These are phyloP conservation scores for Halcyon malimbica DNA, from an alignment of 2,113 vertebrate genomes.

Conservation along the genomic window DNA sequence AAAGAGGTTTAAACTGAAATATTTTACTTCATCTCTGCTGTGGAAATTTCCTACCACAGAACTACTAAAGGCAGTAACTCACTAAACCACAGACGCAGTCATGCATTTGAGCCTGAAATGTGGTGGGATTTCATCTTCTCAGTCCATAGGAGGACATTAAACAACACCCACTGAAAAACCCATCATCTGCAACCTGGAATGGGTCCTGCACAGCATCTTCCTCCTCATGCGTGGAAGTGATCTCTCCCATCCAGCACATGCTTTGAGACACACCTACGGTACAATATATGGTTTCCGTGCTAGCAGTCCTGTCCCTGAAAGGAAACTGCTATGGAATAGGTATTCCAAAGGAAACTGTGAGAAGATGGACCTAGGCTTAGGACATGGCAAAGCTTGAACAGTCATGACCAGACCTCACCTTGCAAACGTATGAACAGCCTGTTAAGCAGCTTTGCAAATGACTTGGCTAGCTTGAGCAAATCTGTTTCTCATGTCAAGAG, in stretches of 20 bases:
- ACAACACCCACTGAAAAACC: background rate
- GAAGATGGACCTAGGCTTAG: background rate
- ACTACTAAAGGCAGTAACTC: background rate
- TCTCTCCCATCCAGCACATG: background rate
- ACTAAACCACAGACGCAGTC: background rate
- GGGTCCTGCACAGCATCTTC: background rate
- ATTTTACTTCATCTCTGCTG: background rate
- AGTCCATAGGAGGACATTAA: background rate
- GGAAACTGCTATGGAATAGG: background rate
- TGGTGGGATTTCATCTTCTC: background rate
- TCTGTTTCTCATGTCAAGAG: background rate
- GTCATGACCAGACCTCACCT: background rate
- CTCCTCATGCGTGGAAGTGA: background rate
- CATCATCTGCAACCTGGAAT: background rate
- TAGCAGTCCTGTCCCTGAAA: background rate
- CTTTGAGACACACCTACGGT: background rate
- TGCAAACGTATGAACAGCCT: background rate
- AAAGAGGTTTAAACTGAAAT: background rate
- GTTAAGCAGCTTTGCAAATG: background rate
- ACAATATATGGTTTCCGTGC: background rate
- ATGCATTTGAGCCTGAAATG: background rate
- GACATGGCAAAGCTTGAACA: background rate
- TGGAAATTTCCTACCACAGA: background rate
- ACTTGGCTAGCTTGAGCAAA: background rate
- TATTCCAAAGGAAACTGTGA: background rate